These are phyloP conservation scores for Artemisiospiza belli DNA, from an alignment of 2,113 vertebrate species.

Conservation along the genomic window DNA sequence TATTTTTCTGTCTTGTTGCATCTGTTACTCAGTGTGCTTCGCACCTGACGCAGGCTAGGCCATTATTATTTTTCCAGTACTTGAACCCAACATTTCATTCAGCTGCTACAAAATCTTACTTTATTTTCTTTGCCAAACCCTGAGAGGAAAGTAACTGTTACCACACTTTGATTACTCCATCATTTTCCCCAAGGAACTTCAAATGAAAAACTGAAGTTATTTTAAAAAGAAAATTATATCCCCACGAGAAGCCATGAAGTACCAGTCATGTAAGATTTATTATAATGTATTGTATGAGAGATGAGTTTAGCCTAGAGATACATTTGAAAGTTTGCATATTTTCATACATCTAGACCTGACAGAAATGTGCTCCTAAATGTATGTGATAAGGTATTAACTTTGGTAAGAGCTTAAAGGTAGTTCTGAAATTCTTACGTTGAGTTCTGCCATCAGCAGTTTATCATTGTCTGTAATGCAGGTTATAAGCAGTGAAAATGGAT, in stretches of 20 bases:
- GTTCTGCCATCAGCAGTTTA: neutral
- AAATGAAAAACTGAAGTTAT: neutral
- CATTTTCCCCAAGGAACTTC: neutral
- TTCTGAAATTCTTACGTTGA: neutral
- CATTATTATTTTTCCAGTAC: neutral
- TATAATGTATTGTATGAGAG: neutral
- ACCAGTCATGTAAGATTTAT: neutral
- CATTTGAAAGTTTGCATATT: neutral
- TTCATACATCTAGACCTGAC: neutral
- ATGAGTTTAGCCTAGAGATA: neutral
- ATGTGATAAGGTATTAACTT: neutral
- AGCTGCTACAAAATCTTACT: neutral
- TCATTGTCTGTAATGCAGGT: rapidly evolving
- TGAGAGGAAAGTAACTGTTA: neutral
- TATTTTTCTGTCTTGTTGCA: neutral
- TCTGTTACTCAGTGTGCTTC: neutral
- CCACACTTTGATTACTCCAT: neutral
- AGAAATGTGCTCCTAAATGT: neutral
- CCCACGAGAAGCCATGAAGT: neutral
- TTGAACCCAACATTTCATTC: neutral
- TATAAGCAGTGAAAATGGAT: neutral
- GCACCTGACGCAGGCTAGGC: neutral
- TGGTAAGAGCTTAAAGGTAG: neutral
- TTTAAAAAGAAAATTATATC: neutral
- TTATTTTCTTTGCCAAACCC: neutral